These are phyloP conservation scores for Montipora capricornis DNA, from an alignment of 64 coral and sea anemone species.

Conservation along the genomic window DNA sequence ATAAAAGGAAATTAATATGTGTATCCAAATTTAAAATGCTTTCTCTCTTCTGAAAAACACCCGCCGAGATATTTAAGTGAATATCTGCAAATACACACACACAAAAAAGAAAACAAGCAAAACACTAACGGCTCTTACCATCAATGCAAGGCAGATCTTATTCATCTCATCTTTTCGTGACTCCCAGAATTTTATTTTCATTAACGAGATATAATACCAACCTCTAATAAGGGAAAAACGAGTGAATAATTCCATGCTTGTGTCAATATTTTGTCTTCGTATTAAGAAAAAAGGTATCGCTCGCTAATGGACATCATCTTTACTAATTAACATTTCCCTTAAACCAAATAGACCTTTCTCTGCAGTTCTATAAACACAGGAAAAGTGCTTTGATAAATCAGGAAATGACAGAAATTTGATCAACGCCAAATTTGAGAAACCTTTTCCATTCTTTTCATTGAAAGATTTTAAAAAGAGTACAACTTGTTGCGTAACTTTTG, in stretches of 20 bases:
- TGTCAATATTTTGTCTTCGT: slow-evolving; percentile 58
- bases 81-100: no score
- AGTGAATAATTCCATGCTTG: not conserved
- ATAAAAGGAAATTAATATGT: not conserved
- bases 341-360: not conserved
- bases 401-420: not conserved
- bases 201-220: not conserved
- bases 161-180: not conserved
- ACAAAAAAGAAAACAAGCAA: no score
- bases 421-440: not conserved
- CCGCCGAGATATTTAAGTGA: not conserved
- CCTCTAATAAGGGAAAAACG: slow-evolving; percentile 13
- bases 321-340: slow-evolving; percentile 35
- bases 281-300: slow-evolving; percentile 16
- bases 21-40: no score
- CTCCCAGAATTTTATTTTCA: slow-evolving; percentile 25
- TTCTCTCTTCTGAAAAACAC: not conserved
- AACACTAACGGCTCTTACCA: no score
- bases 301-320: slow-evolving; percentile 10
- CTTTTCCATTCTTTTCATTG: not conserved
- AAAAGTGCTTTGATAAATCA: not conserved
- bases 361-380: not conserved
- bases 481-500: not conserved
- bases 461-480: slow-evolving; percentile 12
- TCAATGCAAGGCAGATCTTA: not conserved